A percentile compares a stretch with the other conserved stretches of the same genome.
phyloP scores from a whole-genome alignment of 2,888 invertebrate genomes.

The Meteorus cinctellus region DNA sequence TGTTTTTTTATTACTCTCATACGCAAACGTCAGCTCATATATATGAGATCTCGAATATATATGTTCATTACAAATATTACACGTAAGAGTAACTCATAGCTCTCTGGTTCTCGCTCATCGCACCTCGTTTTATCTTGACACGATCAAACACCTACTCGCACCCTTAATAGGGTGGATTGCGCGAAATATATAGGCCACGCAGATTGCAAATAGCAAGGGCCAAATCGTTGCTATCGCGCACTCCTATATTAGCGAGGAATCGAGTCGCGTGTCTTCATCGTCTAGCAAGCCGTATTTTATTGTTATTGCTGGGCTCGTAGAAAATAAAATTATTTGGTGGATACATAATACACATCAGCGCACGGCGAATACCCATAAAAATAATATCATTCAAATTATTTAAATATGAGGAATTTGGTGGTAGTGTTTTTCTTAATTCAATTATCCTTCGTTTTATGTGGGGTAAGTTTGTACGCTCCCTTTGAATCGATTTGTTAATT shows the following conservation, averaged over 20 bases:
- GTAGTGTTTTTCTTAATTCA: conserved; percentile 55
- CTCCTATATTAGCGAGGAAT: conserved; percentile 42
- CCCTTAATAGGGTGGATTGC: conserved; percentile 46
- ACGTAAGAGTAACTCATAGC: too few species aligned
- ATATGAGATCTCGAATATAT: neutral
- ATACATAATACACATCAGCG: neutral
- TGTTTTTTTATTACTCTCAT: conserved; percentile 10
- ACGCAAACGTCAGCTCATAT: neutral
- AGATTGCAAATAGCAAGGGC: conserved; percentile 42
- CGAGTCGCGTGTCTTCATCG: conserved; percentile 33
- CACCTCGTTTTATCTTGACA: conserved; percentile 14
- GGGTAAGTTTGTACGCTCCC: conserved; percentile 57
- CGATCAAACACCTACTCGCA: conserved; percentile 38
- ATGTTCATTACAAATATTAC: neutral
- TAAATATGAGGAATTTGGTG: conserved; percentile 54
- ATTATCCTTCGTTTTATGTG: conserved; percentile 54
- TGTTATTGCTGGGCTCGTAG: too few species aligned
- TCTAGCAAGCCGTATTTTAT: conserved; percentile 19
- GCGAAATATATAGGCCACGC: conserved; percentile 47
- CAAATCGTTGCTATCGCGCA: conserved; percentile 33
- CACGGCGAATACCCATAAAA: too few species aligned
- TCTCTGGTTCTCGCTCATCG: conserved; percentile 16
- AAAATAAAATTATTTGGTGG: neutral
- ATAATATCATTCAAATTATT: conserved; percentile 17
- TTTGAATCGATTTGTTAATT: neutral